These are phyloP conservation scores for Eucidaris tribuloides DNA, from an alignment of 35 echinoderm and acorn worm species.

Conservation along the genomic window DNA sequence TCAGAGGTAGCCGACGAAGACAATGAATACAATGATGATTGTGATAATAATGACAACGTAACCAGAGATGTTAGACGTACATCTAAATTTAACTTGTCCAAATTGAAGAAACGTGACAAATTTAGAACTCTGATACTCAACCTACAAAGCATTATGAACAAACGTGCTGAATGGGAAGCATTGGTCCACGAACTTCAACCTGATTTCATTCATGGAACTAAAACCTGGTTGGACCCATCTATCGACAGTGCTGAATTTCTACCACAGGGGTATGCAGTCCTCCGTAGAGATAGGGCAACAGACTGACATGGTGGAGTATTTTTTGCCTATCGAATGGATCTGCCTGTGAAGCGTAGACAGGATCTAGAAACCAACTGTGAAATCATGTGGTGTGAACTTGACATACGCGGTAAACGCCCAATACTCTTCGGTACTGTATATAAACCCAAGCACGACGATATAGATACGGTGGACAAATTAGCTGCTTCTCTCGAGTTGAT, in stretches of 20 bases:
- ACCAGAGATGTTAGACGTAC: no score
- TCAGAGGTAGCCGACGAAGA: no score
- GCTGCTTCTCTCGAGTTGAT: background rate
- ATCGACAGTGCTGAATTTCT: background rate
- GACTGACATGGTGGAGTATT: background rate
- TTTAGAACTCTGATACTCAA: background rate
- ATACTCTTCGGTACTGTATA: background rate
- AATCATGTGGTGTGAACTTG: background rate
- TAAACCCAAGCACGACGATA: background rate
- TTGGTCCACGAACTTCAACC: background rate
- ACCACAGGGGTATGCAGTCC: background rate
- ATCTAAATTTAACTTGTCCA: no score
- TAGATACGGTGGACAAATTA: background rate
- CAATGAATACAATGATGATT: no score
- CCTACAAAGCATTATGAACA: background rate
- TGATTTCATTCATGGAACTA: background rate
- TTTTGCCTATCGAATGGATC: background rate
- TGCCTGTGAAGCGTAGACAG: background rate
- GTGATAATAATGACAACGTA: no score
- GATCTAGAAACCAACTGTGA: background rate
- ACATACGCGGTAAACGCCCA: background rate
- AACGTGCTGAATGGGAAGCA: background rate
- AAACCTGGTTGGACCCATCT: background rate
- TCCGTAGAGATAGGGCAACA: background rate
- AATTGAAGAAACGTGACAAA: no score